Conservation (phyloP, 2,888 invertebrate species). For the Iphiclides podalirius region DNA sequence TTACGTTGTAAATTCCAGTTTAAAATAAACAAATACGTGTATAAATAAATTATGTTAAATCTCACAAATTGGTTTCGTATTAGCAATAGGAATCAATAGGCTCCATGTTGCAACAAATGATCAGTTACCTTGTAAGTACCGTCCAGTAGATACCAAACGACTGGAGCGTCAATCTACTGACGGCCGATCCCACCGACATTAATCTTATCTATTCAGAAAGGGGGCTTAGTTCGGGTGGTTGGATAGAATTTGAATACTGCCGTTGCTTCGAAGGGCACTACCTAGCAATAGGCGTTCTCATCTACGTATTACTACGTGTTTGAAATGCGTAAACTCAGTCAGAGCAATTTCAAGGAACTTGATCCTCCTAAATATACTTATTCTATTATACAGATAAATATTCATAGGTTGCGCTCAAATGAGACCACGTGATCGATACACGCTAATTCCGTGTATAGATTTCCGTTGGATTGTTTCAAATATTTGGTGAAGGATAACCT, state of each 20-base stretch:
- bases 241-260: slow-evolving; percentile 61
- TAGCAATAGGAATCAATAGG: too few relatives aligned
- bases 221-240: slow-evolving; percentile 45
- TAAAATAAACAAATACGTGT: too few relatives aligned
- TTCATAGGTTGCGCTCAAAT: too few relatives aligned
- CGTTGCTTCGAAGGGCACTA: slow-evolving; percentile 36
- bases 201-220: slow-evolving; percentile 67
- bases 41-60: too few relatives aligned
- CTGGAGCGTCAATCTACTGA: slow-evolving; percentile 42
- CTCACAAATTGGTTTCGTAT: too few relatives aligned
- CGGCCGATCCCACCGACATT: slow-evolving; percentile 49
- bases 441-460: too few relatives aligned
- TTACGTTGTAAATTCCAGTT: too few relatives aligned
- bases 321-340: slow-evolving; percentile 37
- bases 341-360: slow-evolving; percentile 1
- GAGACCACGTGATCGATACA: too few relatives aligned
- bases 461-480: too few relatives aligned
- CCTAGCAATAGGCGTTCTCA: slow-evolving; percentile 30
- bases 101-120: too few relatives aligned
- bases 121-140: slow-evolving; percentile 36
- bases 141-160: slow-evolving; percentile 31
- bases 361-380: slow-evolving; percentile 32
- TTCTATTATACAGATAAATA: too few relatives aligned
- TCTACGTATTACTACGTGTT: slow-evolving; percentile 38
- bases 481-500: too few relatives aligned